These are phyloP conservation scores for Limnephilus marmoratus DNA, from an alignment of 2,888 invertebrate genomes.

Conservation along the genomic window DNA sequence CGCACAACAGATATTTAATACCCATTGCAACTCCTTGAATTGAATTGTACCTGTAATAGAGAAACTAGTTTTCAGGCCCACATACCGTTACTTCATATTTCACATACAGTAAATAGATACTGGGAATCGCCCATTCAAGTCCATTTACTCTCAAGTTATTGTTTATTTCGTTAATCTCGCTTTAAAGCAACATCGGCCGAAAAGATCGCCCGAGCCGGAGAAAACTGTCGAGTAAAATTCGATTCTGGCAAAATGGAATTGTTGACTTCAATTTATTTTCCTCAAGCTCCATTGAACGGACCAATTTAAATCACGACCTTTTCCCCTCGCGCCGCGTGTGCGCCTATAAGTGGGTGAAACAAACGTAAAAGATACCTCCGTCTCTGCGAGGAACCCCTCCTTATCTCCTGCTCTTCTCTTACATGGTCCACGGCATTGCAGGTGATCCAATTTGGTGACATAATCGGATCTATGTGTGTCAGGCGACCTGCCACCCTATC, in stretches of 20 bases:
- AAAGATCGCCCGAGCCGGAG: conserved; percentile 17
- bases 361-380: conserved; percentile 57
- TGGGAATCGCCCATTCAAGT: background rate
- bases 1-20: background rate
- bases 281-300: conserved; percentile 62
- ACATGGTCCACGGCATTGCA: conserved; percentile 75
- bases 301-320: conserved; percentile 65
- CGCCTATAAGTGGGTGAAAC: conserved; percentile 59
- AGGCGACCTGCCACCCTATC: conserved; percentile 24
- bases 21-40: background rate
- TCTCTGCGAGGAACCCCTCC: background rate
- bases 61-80: background rate
- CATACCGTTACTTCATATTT: background rate
- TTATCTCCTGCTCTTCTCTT: conserved; percentile 74
- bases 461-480: conserved; percentile 73
- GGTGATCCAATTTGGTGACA: conserved; percentile 79
- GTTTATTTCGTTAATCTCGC: conserved; percentile 48
- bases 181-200: conserved; percentile 34
- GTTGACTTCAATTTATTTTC: conserved; percentile 64
- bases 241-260: conserved; percentile 60
- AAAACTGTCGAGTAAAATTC: conserved; percentile 48
- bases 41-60: background rate
- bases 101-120: background rate
- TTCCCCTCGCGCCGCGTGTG: conserved; percentile 42
- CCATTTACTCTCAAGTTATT: conserved; percentile 15